These are phyloP conservation scores for Sebastes iracundus DNA, from an alignment of 2,797 vertebrate species.

Conservation along the genomic window DNA sequence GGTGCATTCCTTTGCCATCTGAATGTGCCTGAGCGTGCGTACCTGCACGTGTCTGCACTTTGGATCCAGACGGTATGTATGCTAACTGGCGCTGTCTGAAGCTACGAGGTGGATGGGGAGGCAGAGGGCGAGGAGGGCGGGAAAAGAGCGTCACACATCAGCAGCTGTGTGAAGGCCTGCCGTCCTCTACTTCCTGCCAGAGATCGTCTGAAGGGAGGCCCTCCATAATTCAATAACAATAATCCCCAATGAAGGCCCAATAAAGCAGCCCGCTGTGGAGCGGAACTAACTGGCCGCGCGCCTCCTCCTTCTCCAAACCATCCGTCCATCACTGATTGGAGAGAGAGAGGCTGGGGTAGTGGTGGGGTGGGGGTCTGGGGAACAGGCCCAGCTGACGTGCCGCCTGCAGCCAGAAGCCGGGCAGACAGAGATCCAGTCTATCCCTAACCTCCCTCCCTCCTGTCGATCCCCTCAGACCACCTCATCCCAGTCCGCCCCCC, in stretches of 20 bases:
- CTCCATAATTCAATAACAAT: constrained; percentile 86
- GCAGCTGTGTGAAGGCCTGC: constrained; percentile 59
- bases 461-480: constrained; percentile 23
- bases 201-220: constrained; percentile 54
- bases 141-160: constrained; percentile 60
- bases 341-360: constrained; percentile 16
- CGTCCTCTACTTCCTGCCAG: constrained; percentile 61
- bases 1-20: constrained; percentile 42
- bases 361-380: constrained; percentile 51
- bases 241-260: constrained; percentile 83
- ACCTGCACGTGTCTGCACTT: constrained; percentile 20
- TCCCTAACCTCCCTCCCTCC: constrained; percentile 30
- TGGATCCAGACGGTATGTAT: constrained; percentile 7
- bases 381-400: constrained; percentile 79
- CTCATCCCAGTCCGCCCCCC: constrained; percentile 24
- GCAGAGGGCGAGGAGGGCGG: background rate
- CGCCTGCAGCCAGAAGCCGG: constrained; percentile 62
- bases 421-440: constrained; percentile 35
- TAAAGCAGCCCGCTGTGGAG: constrained; percentile 71
- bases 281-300: constrained; percentile 69
- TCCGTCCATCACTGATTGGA: constrained; percentile 62
- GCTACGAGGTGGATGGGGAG: constrained; percentile 7
- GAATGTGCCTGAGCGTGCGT: background rate
- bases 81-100: background rate
- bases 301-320: constrained; percentile 58